Evolutionary conservation across 2,113 vertebrate species (phyloP), one percentile per base, ranked within the genome.

Genomic region (Myanophis thanlyinensis): DNA sequence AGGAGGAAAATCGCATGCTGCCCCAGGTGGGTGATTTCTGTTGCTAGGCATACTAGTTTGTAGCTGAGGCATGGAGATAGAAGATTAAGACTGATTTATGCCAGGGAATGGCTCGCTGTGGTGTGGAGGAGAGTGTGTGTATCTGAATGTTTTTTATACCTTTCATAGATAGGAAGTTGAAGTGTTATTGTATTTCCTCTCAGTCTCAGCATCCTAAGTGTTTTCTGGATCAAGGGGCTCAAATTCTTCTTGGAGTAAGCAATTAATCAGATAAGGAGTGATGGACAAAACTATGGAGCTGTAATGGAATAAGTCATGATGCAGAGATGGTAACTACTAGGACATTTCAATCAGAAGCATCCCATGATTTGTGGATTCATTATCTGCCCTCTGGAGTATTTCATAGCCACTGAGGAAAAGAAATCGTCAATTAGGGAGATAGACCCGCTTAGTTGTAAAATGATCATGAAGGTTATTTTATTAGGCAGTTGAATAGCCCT

Each of bases 1-100:
- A 98, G 96, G 98, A 98, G 96, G 98, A 98, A 96, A 98, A 97
- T 95, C 98, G 98, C 96, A 96, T 98, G 97, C 98, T 98, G 96
- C 98, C 98, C 97, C 98, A 98, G 98, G 98, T 98, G 97, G 97
- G 98, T 98, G 97, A 96, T 96, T 97, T 98, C 90, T 90, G 27
- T 91, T 95, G 95, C 90, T 91, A 94, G 96, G 95, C 94, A 86
- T 90, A 91, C 96, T 93, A 97, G 96, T 93, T 92, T 15, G 87
- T 92, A 97, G 96, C 89, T 95, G 53, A 98, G 97, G 94, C 91
- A 97, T 84, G 11, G 56, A 89, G 88, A 23, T 90, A 90, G 92
- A 85, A n/a, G 13, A 62, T 44, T 51, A 30, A 84, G 23, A 27
- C n/a, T 40, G 88, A 35, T n/a, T 44, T 35, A 2, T 59, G 30